Base-by-base conservation (phyloP, 2,888 invertebrate species). In the Pardosa pseudoannulata region DNA sequence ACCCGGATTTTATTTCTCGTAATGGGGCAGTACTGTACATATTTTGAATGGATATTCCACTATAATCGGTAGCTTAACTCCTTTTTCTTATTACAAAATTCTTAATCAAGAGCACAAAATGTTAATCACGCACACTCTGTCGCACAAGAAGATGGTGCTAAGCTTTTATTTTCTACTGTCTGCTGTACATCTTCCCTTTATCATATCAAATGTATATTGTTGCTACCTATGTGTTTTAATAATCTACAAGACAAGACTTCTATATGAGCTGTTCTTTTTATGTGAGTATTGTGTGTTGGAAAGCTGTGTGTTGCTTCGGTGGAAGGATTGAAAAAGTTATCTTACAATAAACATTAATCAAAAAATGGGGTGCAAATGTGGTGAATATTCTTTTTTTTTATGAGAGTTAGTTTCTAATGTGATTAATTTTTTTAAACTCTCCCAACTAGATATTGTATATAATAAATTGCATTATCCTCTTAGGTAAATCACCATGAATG, bases 61-160 rank as follows among this genome's bases (percentile, higher is more conserved):
- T 16, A 23, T 5, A 23, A 2, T 46, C 46, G 16, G 36, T 11
- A 36, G 16, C 16, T 46, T 46, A 11, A 16, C 2, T 16, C 46
- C 16, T 46, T 2, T 46, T 46, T 19, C 2, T 56, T 56, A 16
- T 56, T 23, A 23, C 3, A 56, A 23, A 56, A 56, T 56, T 16
- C 2, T 46, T 27, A 73, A 81, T 75, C 41, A 64, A 27, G 68
- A 74, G 82, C 82, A 83, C 81, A 65, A 32, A 56, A 36, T 67
- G 65, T 32, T 65, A 79, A 79, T 74, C 86, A 79, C 86, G 79
- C 86, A 86, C 86, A 86, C 79, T 32, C 46, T 50, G 86, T 79
- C 86, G 86, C 86, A 86, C 86, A 86, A 86, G 29, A 79, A 75
- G n/a, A 46, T 74, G 86, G 86, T 86, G 86, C 86, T 86, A 86